Conservation (phyloP, 2,113 vertebrate species). For the Coptodon bakossiorum region DNA sequence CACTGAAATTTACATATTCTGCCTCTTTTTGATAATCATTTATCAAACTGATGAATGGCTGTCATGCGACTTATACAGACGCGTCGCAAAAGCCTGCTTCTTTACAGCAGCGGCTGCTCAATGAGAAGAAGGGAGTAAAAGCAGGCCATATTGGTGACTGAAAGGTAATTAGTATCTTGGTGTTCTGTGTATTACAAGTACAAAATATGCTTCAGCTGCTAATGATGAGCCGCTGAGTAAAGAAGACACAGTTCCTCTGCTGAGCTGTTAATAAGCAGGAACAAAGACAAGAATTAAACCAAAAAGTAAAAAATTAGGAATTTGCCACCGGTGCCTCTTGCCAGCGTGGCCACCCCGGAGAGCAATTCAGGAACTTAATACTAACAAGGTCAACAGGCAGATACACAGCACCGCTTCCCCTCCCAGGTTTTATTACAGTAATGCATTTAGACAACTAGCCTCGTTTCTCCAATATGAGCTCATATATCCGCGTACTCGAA, state of each 20-base stretch:
- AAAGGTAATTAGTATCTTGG: conserved; percentile 46
- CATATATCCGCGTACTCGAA: background rate
- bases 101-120: background rate
- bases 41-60: conserved; percentile 46
- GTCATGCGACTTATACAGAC: conserved; percentile 30
- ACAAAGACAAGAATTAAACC: background rate
- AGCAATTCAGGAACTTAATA: conserved; percentile 26
- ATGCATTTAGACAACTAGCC: conserved; percentile 45
- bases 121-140: conserved; percentile 9
- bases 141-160: conserved; percentile 20
- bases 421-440: conserved; percentile 40
- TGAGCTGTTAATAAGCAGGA: background rate
- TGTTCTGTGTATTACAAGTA: conserved; percentile 25
- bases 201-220: conserved; percentile 17
- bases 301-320: background rate
- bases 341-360: background rate
- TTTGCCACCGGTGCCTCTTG: background rate
- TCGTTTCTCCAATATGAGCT: conserved; percentile 32
- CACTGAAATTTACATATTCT: conserved; percentile 21
- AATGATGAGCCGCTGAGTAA: conserved; percentile 15
- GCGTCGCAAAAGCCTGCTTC: background rate
- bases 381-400: conserved; percentile 45
- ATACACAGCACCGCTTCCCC: conserved; percentile 7
- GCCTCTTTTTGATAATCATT: conserved; percentile 17
- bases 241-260: background rate